A percentile compares a stretch with the other conserved stretches of the same genome.
phyloP scores from a whole-genome alignment of 2,113 vertebrate species.

The Calidris pygmaea region DNA sequence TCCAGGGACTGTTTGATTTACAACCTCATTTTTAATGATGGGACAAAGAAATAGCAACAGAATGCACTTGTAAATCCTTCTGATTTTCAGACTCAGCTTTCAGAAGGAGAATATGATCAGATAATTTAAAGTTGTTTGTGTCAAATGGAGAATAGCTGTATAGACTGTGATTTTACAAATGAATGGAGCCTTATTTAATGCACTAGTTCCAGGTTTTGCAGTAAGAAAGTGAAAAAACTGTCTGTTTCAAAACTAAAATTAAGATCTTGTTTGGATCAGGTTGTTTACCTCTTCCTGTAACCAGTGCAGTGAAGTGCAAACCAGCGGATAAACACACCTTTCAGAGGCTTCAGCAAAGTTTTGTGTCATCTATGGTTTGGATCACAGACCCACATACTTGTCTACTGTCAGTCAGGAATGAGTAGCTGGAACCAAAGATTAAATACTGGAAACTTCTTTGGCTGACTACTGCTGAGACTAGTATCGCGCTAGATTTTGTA shows the following conservation, averaged over 20 bases:
- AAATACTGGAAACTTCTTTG: neutral
- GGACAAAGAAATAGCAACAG: constrained; percentile 45
- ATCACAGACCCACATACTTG: neutral
- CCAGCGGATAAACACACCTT: neutral
- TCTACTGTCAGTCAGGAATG: neutral
- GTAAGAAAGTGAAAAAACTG: neutral
- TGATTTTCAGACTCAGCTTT: constrained; percentile 40
- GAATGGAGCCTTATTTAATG: neutral
- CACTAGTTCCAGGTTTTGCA: rapidly evolving
- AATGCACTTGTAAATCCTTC: constrained; percentile 37
- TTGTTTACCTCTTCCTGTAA: neutral
- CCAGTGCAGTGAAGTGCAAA: neutral
- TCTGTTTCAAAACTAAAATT: neutral
- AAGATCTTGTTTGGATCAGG: neutral
- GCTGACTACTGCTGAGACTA: neutral
- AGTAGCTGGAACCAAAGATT: neutral
- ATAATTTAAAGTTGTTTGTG: constrained; percentile 35
- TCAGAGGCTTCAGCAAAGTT: neutral
- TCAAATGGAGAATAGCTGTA: neutral
- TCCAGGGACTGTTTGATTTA: constrained; percentile 47
- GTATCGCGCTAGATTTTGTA: neutral
- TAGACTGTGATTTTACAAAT: neutral
- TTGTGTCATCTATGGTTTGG: neutral
- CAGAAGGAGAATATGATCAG: neutral
- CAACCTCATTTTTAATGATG: constrained; percentile 11